phyloP scores from a whole-genome alignment of 2,797 vertebrate species.

The Sparidentex hasta region DNA sequence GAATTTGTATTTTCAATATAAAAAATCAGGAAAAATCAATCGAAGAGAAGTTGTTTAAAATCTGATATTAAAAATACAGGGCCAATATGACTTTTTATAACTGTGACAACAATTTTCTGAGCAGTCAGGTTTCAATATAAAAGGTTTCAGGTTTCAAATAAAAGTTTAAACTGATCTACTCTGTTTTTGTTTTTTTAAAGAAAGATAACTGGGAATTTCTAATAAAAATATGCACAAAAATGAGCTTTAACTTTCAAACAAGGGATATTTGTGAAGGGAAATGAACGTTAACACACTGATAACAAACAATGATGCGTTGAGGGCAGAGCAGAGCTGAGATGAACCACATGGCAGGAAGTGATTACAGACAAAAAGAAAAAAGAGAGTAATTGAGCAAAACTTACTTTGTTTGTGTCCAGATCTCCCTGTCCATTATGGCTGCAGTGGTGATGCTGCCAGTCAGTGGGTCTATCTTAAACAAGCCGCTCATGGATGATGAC shows the following conservation, averaged over 20 bases:
- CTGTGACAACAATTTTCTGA: not conserved
- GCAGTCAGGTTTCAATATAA: too few species aligned
- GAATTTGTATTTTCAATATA: constrained; percentile 16
- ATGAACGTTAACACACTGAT: constrained; percentile 25
- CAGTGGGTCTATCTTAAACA: constrained; percentile 94
- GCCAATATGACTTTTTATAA: not conserved
- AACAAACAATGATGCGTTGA: constrained; percentile 10
- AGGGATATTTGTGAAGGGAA: constrained; percentile 17
- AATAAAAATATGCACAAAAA: not conserved
- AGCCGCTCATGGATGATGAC: constrained; percentile 90
- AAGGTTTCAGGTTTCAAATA: not conserved
- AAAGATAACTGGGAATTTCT: not conserved
- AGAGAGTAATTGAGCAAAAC: constrained; percentile 39
- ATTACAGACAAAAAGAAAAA: not conserved
- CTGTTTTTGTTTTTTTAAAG: fast-evolving
- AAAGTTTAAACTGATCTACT: not conserved
- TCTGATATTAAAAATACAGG: constrained; percentile 2
- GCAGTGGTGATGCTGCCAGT: constrained; percentile 93
- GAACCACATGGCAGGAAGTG: constrained; percentile 29
- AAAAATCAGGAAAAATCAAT: not conserved
- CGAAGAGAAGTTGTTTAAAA: not conserved
- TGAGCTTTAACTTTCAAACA: not conserved
- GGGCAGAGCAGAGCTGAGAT: constrained; percentile 7
- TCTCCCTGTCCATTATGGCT: constrained; percentile 98
- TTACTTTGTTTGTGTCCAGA: constrained; percentile 97